Percentiles rank a stretch among this genome's conserved stretches.
Evolutionary conservation across 2,113 vertebrate genomes (phyloP).

Genomic region (Epinephelus fuscoguttatus): DNA sequence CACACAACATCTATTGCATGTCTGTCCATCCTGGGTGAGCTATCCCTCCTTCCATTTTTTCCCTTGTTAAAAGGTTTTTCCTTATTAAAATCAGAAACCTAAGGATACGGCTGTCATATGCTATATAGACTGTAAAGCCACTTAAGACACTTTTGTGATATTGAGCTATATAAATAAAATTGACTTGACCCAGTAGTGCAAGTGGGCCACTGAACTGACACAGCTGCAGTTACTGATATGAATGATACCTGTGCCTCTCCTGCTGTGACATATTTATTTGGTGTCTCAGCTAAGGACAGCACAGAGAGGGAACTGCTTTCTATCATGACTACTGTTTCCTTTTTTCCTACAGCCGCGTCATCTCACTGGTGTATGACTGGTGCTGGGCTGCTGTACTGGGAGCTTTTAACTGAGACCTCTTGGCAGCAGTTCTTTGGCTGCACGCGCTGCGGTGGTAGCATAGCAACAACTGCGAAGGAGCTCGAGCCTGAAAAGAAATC

Average conservation of each 20-base stretch:
- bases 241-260: neutral
- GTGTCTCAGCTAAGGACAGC: neutral
- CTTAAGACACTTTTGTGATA: neutral
- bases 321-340: no score
- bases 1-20: neutral
- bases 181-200: neutral
- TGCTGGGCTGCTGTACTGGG: slow-evolving; percentile 13
- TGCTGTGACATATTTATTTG: no score
- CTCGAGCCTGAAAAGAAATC: slow-evolving; percentile 46
- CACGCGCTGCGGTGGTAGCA: slow-evolving; percentile 55
- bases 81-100: neutral
- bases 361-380: neutral
- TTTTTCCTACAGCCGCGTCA: neutral
- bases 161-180: neutral
- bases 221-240: neutral
- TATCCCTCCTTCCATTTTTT: neutral
- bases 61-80: neutral
- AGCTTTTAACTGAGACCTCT: neutral
- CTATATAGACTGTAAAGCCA: no score
- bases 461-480: slow-evolving; percentile 74
- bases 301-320: neutral
- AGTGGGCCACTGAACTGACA: neutral
- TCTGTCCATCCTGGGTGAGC: neutral
- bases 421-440: slow-evolving; percentile 26
- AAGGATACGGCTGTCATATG: no score